A percentile compares a stretch with the other conserved stretches of the same genome.
Conservation (phyloP, 2,888 invertebrate genomes). For the Operophtera brumata region DNA sequence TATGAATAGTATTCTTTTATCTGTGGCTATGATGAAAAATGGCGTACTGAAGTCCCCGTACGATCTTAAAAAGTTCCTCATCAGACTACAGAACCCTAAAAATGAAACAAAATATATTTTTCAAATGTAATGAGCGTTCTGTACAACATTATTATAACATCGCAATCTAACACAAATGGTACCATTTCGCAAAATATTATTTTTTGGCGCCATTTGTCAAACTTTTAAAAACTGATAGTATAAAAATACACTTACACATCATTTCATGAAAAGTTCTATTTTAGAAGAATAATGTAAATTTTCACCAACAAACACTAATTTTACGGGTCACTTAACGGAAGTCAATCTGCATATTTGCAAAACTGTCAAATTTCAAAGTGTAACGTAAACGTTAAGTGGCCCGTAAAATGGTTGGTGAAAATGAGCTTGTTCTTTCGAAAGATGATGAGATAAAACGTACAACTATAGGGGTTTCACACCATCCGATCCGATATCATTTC, state of each 20-base stretch:
- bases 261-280: neutral
- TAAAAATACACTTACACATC: neutral
- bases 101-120: neutral
- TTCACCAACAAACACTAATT: neutral
- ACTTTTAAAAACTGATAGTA: neutral
- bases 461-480: too few relatives aligned
- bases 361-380: too few relatives aligned
- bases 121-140: slow-evolving; percentile 16
- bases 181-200: neutral
- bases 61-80: too few relatives aligned
- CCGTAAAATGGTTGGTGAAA: too few relatives aligned
- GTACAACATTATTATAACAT: neutral
- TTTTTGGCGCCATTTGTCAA: neutral
- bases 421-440: too few relatives aligned
- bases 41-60: too few relatives aligned
- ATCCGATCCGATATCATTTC: too few relatives aligned
- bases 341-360: too few relatives aligned
- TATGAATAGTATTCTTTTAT: too few relatives aligned
- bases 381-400: too few relatives aligned
- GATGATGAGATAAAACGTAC: too few relatives aligned
- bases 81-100: neutral
- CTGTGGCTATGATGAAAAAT: too few relatives aligned
- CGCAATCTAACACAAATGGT: neutral
- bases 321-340: neutral
- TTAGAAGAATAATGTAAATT: neutral